Conservation (phyloP, 1,140 invertebrate genomes). For the Magallana ariakensis region DNA sequence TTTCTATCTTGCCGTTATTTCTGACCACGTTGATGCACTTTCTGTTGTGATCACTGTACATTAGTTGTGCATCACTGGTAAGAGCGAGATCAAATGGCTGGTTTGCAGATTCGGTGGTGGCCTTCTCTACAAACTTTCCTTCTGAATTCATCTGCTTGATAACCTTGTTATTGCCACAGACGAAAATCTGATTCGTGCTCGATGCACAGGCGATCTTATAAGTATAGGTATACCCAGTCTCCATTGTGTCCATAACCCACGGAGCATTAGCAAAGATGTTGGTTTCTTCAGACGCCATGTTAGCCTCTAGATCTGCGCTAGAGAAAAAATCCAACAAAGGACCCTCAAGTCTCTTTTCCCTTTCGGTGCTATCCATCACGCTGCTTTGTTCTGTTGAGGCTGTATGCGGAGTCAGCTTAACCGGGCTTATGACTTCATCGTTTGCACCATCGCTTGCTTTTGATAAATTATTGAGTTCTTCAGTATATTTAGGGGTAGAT, state of each 20-base stretch:
- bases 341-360: neutral
- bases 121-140: neutral
- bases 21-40: neutral
- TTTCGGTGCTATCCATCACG: neutral
- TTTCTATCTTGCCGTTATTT: neutral
- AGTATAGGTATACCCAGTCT: slow-evolving; percentile 1
- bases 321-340: neutral
- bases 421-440: neutral
- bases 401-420: neutral
- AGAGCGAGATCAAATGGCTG: neutral
- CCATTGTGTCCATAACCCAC: neutral
- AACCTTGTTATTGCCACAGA: slow-evolving; percentile 14
- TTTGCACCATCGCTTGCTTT: neutral
- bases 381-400: neutral
- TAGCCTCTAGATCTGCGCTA: neutral
- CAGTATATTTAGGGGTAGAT: neutral
- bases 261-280: neutral
- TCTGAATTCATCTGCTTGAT: neutral
- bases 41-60: neutral
- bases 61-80: neutral
- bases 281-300: neutral
- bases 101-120: neutral
- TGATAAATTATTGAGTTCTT: neutral
- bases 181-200: slow-evolving; percentile 22
- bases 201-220: neutral